Conservation (phyloP, 2,797 vertebrate species). For the Protonibea diacanthus region DNA sequence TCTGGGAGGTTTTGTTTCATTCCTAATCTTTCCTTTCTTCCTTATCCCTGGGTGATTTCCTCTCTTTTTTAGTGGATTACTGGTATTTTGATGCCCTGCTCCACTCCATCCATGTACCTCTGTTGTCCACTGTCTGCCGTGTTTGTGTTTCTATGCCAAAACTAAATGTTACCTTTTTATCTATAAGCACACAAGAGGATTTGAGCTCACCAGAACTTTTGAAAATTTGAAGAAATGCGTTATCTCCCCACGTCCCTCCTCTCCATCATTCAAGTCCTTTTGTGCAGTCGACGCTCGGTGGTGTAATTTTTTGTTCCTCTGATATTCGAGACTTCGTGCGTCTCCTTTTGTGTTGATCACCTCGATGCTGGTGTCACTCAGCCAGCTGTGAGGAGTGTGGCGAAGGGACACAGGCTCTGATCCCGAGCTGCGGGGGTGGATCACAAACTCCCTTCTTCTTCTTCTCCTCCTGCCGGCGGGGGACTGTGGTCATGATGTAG, state of each 20-base stretch:
- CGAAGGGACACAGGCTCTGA: constrained; percentile 53
- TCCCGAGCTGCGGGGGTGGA: constrained; percentile 63
- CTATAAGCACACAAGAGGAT: not conserved
- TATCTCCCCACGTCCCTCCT: constrained; percentile 9
- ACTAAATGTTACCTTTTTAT: constrained; percentile 8
- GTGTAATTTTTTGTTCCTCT: constrained; percentile 51
- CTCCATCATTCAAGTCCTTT: constrained; percentile 17
- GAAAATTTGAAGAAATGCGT: not conserved
- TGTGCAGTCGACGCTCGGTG: constrained; percentile 17
- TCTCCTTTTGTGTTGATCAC: constrained; percentile 68
- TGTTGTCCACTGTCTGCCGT: constrained; percentile 14
- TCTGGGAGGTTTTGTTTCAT: constrained; percentile 61
- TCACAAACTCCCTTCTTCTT: constrained; percentile 25
- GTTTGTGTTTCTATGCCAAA: constrained; percentile 63
- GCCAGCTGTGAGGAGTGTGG: constrained; percentile 77
- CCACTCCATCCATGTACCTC: constrained; percentile 26
- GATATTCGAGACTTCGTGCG: constrained; percentile 67
- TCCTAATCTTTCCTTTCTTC: constrained; percentile 44
- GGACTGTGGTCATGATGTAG: constrained; percentile 44
- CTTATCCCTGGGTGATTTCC: constrained; percentile 33
- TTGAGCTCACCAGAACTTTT: not conserved
- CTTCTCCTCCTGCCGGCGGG: constrained; percentile 25
- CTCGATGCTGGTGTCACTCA: constrained; percentile 65
- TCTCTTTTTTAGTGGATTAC: constrained; percentile 24
- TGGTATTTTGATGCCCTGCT: constrained; percentile 36